A percentile compares a stretch with the other conserved stretches of the same genome.
These are phyloP conservation scores for Anarsia innoxiella DNA, from an alignment of 2,888 invertebrate genomes.

Conservation along the genomic window DNA sequence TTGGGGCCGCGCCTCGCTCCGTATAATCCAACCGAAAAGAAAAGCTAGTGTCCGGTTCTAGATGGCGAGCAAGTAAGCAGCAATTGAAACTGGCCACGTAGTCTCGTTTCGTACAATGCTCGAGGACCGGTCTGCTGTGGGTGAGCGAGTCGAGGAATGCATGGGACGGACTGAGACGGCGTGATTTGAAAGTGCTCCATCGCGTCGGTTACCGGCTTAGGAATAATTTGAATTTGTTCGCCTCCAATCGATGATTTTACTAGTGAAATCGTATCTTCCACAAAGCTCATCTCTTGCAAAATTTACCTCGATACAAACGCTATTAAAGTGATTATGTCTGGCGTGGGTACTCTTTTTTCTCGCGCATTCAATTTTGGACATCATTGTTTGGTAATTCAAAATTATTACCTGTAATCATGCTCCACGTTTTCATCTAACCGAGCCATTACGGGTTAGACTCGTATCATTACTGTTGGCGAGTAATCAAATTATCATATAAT, in stretches of 20 bases:
- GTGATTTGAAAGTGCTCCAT: conserved; percentile 64
- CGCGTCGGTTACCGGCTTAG: conserved; percentile 46
- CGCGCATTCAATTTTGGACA: conserved; percentile 27
- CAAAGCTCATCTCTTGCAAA: no score
- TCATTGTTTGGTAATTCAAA: conserved; percentile 46
- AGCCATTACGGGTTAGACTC: conserved; percentile 25
- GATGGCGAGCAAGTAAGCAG: conserved; percentile 32
- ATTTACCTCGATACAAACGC: conserved; percentile 12
- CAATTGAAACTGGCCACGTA: conserved; percentile 47
- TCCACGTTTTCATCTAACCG: conserved; percentile 28
- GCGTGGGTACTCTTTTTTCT: conserved; percentile 32
- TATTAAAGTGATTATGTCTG: conserved; percentile 21
- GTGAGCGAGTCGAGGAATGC: conserved; percentile 73
- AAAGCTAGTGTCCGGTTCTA: conserved; percentile 31
- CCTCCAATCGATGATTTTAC: conserved; percentile 21
- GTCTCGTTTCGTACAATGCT: conserved; percentile 61
- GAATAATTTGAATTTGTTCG: conserved; percentile 31
- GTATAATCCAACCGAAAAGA: conserved; percentile 45
- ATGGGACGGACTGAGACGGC: conserved; percentile 56
- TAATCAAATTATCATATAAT: conserved; percentile 53
- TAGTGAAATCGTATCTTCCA: no score
- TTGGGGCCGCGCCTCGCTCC: conserved; percentile 64
- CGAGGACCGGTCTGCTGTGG: conserved; percentile 71
- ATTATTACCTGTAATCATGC: conserved; percentile 52
- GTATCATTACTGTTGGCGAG: conserved; percentile 37